Evolutionary conservation across 2,113 vertebrate genomes (phyloP), one percentile per base, ranked within the genome.

Genomic region (Caracal caracal): DNA sequence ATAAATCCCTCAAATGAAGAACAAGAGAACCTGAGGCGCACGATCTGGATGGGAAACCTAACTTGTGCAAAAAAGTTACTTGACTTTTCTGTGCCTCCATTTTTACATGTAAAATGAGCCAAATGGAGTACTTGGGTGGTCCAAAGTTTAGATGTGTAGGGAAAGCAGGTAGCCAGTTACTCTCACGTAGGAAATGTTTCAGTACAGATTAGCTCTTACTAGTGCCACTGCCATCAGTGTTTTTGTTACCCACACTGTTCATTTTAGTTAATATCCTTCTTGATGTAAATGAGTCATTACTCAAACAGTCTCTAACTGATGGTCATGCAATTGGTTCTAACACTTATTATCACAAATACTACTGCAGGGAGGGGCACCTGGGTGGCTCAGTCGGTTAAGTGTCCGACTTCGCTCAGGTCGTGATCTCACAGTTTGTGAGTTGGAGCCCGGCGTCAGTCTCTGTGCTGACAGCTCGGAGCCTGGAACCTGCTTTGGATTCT

Each of bases 1-100:
- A n/a, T 1, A 65, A 78, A 6, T 53, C 26, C n/a, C 75, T 28
- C 68, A 37, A 17, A 9, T 6, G 7, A 26, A 53, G 16, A 80
- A 53, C 0, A 5, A 24, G 0, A 53, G 56, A 80, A 53, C 17
- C n/a, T 3, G 0, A n/a, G 20, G 28, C 0, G 6, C 37, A n/a
- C 10, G 43, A 22, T 87, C 49, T 37, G 24, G n/a, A 0, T 37
- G n/a, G n/a, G 47, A 37, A 71, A 56, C 10, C 15, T 37, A 53
- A 35, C 53, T 22, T 53, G 22, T 37, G 2, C 71, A 26, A 71
- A 71, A 35, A 56, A 37, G 6, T 53, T 53, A 70, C 7, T 12
- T 22, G 30, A 85, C 19, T 43, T 33, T 59, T 59, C 28, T 40
- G 28, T 73, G 70, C 35, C 19, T 76, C 37, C 66, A 87, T 76